phyloP scores from a whole-genome alignment of 2,888 invertebrate species.

The Archips crataeganus region DNA sequence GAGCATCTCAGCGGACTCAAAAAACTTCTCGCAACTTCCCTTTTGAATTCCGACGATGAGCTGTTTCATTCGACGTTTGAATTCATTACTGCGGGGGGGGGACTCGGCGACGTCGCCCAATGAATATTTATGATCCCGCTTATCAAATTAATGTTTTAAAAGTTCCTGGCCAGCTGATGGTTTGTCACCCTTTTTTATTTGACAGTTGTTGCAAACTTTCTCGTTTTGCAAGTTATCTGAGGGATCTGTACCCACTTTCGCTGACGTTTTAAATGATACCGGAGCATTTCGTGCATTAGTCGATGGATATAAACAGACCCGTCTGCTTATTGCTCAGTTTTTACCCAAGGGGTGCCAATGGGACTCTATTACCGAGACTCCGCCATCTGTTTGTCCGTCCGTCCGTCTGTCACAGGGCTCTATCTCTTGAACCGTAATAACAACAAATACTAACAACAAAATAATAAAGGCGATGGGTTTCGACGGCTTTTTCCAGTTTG shows the following conservation, averaged over 20 bases:
- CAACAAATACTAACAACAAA: no score
- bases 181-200: slow-evolving; percentile 38
- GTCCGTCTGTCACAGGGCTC: no score
- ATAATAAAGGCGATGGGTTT: background rate
- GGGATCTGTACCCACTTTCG: background rate
- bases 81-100: slow-evolving; percentile 27
- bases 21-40: slow-evolving; percentile 40
- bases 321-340: no score
- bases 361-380: no score
- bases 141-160: slow-evolving; percentile 42
- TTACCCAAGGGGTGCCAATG: no score
- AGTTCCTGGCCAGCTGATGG: slow-evolving; percentile 34
- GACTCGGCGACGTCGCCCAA: slow-evolving; percentile 35
- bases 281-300: no score
- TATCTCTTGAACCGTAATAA: no score
- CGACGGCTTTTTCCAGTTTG: slow-evolving; percentile 30
- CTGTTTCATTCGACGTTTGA: slow-evolving; percentile 42
- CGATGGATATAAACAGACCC: no score
- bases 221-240: slow-evolving; percentile 21
- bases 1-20: slow-evolving; percentile 23
- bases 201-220: slow-evolving; percentile 32
- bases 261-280: no score
- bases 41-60: slow-evolving; percentile 41
- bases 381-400: no score
- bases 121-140: slow-evolving; percentile 42